Evolutionary conservation across 2,113 vertebrate species (phyloP).

Genomic region (Campylorhamphus procurvoides): DNA sequence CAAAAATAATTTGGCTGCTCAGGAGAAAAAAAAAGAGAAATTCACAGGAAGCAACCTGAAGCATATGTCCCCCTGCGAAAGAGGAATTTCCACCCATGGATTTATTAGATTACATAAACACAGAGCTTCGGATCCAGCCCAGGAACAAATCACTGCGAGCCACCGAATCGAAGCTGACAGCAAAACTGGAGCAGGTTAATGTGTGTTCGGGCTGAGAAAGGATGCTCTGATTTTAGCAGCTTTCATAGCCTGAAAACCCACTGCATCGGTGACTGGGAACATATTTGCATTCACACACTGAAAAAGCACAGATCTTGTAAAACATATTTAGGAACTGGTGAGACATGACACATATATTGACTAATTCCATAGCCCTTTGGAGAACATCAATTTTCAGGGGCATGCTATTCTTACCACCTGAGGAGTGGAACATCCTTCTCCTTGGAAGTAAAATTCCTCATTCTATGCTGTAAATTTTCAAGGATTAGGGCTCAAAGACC

Average conservation of each 20-base stretch:
- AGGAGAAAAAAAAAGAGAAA: neutral
- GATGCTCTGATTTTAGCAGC: slow-evolving; percentile 51
- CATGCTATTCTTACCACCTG: slow-evolving; percentile 5
- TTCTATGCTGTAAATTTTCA: neutral
- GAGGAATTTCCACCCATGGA: neutral
- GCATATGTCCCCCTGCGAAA: neutral
- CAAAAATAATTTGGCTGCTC: slow-evolving; percentile 9
- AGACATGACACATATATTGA: slow-evolving; percentile 9
- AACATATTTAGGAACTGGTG: slow-evolving; percentile 33
- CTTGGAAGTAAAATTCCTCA: neutral
- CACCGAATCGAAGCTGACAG: neutral
- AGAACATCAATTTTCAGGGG: neutral
- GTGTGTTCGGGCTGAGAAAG: slow-evolving; percentile 12
- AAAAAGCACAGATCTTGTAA: slow-evolving; percentile 27
- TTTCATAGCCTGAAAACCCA: slow-evolving; percentile 14
- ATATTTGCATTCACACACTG: slow-evolving; percentile 34
- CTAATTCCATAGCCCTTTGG: neutral
- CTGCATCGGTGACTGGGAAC: slow-evolving; percentile 28
- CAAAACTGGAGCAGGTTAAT: slow-evolving; percentile 19
- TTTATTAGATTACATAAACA: neutral
- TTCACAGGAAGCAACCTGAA: slow-evolving; percentile 8
- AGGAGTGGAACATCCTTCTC: neutral
- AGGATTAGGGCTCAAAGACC: neutral
- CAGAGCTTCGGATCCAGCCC: neutral
- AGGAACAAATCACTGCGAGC: neutral